phyloP scores from a whole-genome alignment of 2,113 vertebrate species.

The Danio rerio region GRCz12tu NC_133190.1:7364001-7364500 shows the following conservation, averaged over 20 bases:
- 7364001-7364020: too few relatives aligned
- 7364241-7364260: conserved; percentile 24
- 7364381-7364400: not conserved
- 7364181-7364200: conserved; percentile 57
- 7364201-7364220: conserved; percentile 75
- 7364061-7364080: too few relatives aligned
- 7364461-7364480: too few relatives aligned
- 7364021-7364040: too few relatives aligned
- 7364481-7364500: not conserved
- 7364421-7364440: not conserved
- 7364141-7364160: too few relatives aligned
- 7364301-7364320: not conserved
- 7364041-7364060: too few relatives aligned
- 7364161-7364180: too few relatives aligned
- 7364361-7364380: conserved; percentile 30
- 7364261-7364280: conserved; percentile 10
- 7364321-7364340: not conserved
- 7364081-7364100: too few relatives aligned
- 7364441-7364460: not conserved
- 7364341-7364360: not conserved
- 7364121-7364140: too few relatives aligned
- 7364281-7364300: conserved; percentile 26
- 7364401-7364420: not conserved
- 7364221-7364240: conserved; percentile 71
- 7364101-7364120: too few relatives aligned